Evolutionary conservation across 1,140 invertebrate genomes (phyloP).

Genomic region (Procambarus clarkii): DNA sequence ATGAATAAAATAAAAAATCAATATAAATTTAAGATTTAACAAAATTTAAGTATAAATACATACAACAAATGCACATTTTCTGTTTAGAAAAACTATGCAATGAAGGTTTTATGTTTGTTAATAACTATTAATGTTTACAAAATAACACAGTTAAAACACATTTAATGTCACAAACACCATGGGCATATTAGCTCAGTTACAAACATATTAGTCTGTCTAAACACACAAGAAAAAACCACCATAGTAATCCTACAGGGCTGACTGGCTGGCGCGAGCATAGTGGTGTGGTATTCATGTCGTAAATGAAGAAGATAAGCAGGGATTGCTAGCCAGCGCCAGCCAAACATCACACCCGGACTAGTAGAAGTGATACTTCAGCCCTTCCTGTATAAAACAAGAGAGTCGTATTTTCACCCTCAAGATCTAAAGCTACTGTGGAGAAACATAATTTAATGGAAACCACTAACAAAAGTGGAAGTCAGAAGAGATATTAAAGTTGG

Average conservation of each 20-base stretch:
- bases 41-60: too few relatives aligned
- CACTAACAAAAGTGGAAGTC: not conserved
- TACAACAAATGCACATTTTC: too few relatives aligned
- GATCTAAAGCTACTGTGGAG: not conserved
- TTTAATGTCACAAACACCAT: not conserved
- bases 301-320: slow-evolving; percentile 28
- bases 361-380: slow-evolving; percentile 64
- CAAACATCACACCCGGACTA: slow-evolving; percentile 40
- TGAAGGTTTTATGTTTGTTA: too few relatives aligned
- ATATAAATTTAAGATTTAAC: too few relatives aligned
- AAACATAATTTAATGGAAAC: not conserved
- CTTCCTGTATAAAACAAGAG: slow-evolving; percentile 48
- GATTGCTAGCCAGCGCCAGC: slow-evolving; percentile 35
- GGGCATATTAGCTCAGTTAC: not conserved
- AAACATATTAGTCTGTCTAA: not conserved
- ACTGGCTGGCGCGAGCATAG: slow-evolving; percentile 33
- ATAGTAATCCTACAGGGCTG: slow-evolving; percentile 10
- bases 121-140: too few relatives aligned
- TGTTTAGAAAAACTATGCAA: too few relatives aligned
- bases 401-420: not conserved
- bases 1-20: too few relatives aligned
- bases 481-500: too few relatives aligned
- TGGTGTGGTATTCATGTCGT: slow-evolving; percentile 23
- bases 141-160: too few relatives aligned
- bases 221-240: slow-evolving; percentile 7